Evolutionary conservation across 2,797 vertebrate genomes (phyloP), one percentile per base, ranked within the genome.

Genomic region (Premnoplex brunnescens): DNA sequence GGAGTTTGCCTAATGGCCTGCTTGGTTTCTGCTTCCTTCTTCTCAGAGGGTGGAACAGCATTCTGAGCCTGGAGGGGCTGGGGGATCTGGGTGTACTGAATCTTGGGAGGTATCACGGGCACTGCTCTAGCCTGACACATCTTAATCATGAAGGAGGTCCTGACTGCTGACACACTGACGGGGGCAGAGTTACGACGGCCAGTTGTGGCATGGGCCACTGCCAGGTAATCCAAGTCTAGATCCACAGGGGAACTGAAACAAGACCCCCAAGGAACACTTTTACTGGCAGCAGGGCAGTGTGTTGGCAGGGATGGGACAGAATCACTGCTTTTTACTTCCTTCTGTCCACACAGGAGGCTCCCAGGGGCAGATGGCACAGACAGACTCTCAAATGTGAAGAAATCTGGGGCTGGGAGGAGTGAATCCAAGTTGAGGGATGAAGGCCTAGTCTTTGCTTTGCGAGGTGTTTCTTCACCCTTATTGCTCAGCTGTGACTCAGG

Each of bases 71-170:
- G 98, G 69, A 98, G 97, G 12, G 98, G 98, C 95, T 98, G 98
- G 71, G 99, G 99, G 96, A 99, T 98, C 96, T 99, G 99, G 14
- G 99, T 99, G 95, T 99, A 99, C 96, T 99, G 99, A 96, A 99
- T 97, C 96, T 99, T 99, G 6, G 99, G 99, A 0, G 99, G 99
- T 94, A 99, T 98, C 62, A 99, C 99, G 0, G 99, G 99, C 59
- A 99, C 99, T 0, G 99, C 99, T 97, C 98, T 99, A 80, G 99
- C 99, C 95, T 99, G 99, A 96, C 99, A 99, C 23, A 99, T 99
- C 97, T 99, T 99, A 46, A 99, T 98, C 99, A 99, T 99, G 97
- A 99, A 99, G 39, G 99, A 99, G 11, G 99, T 99, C 86, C 99
- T 98, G 93, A 99, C 98, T 0, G 99, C 99, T 0, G 99, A 98